Evolutionary conservation across 2,797 vertebrate species (phyloP).

Genomic region (Gymnodraco acuticeps): DNA sequence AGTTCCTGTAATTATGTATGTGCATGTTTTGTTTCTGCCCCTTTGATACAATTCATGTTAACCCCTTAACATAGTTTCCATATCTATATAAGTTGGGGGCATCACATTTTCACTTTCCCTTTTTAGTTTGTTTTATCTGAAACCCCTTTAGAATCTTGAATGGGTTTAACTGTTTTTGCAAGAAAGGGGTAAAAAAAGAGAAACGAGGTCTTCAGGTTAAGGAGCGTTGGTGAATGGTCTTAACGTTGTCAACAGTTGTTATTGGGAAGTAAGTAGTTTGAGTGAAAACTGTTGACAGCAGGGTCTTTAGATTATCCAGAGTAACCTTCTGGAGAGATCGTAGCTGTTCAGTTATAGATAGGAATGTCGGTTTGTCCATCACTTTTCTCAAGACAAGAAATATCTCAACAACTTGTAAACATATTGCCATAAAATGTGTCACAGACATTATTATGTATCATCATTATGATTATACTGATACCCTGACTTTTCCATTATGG

Average conservation of each 20-base stretch:
- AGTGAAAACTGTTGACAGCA: constrained; percentile 7
- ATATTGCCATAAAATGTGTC: no score
- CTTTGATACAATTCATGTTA: not conserved
- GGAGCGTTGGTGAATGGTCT: not conserved
- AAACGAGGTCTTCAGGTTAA: not conserved
- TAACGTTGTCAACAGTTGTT: constrained; percentile 10
- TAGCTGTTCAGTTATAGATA: not conserved
- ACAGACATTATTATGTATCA: not conserved
- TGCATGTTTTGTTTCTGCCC: not conserved
- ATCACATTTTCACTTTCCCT: not conserved
- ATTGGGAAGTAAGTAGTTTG: not conserved
- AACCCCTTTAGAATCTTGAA: not conserved
- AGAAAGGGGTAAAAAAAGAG: not conserved
- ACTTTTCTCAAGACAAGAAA: not conserved
- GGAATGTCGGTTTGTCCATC: not conserved
- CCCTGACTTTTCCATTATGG: not conserved
- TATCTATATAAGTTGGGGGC: not conserved
- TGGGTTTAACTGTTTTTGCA: not conserved
- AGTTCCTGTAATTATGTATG: not conserved
- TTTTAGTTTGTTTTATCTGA: not conserved
- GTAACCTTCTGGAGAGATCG: not conserved
- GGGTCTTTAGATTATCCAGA: not conserved
- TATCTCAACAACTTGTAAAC: not conserved
- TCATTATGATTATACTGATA: not conserved
- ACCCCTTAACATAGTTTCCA: not conserved